These are phyloP conservation scores for Meghimatium bilineatum DNA, from an alignment of 2,888 invertebrate species.

Conservation along the genomic window DNA sequence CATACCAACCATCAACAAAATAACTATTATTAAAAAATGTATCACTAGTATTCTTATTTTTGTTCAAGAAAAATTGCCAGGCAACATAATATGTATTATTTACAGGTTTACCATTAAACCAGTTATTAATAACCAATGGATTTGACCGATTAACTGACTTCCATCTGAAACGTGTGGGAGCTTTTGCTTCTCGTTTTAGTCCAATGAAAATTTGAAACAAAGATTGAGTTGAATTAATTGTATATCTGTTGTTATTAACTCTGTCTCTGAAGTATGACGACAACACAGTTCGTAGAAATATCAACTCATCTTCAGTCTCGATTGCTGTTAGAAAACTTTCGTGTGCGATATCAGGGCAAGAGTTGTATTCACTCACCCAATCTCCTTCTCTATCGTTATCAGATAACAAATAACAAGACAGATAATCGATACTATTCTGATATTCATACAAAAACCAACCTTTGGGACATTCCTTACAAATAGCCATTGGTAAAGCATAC, in stretches of 20 bases:
- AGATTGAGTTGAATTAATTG: background rate
- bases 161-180: background rate
- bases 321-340: background rate
- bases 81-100: too few relatives aligned
- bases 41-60: background rate
- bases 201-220: background rate
- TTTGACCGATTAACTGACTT: background rate
- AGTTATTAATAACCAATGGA: background rate
- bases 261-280: too few relatives aligned
- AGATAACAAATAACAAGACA: background rate
- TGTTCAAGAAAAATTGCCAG: constrained; percentile 8
- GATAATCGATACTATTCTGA: background rate
- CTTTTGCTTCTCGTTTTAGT: background rate
- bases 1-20: background rate
- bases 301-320: background rate
- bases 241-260: background rate
- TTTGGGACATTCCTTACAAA: background rate
- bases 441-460: background rate
- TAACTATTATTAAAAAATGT: too few relatives aligned
- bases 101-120: background rate
- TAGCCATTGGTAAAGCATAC: background rate
- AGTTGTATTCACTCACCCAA: too few relatives aligned
- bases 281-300: too few relatives aligned
- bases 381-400: background rate
- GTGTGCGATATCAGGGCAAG: too few relatives aligned